Conservation (phyloP, 2,888 invertebrate species). For the Dynastes hyllus region DNA sequence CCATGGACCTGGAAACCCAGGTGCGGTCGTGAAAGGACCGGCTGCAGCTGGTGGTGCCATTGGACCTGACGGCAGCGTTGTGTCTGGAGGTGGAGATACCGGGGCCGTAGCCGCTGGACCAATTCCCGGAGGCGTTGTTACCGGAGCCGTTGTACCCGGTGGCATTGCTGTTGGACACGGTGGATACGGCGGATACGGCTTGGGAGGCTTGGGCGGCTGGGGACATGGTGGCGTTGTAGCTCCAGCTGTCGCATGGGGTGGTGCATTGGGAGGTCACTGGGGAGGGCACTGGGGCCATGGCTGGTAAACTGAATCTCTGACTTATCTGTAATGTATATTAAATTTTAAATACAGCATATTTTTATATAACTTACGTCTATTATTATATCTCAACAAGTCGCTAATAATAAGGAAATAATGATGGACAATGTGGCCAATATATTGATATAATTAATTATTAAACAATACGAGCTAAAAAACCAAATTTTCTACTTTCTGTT, state of each 20-base stretch:
- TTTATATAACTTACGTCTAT: conserved; percentile 23
- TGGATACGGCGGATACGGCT: conserved; percentile 38
- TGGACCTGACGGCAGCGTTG: conserved; percentile 70
- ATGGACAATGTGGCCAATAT: conserved; percentile 22
- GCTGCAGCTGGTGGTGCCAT: conserved; percentile 52
- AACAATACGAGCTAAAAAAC: background rate
- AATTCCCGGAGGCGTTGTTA: conserved; percentile 64
- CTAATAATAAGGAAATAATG: background rate
- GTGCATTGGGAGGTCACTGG: conserved; percentile 45
- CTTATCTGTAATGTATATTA: conserved; percentile 24
- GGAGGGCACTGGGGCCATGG: conserved; percentile 46
- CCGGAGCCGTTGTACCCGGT: conserved; percentile 65
- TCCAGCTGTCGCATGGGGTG: conserved; percentile 49
- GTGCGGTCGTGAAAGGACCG: conserved; percentile 48
- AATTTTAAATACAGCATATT: conserved; percentile 30
- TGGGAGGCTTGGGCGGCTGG: conserved; percentile 24
- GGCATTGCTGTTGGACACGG: conserved; percentile 56
- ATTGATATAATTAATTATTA: background rate
- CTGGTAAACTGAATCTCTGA: conserved; percentile 15
- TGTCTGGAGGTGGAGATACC: conserved; percentile 70
- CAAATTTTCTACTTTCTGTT: background rate
- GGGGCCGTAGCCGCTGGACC: conserved; percentile 68
- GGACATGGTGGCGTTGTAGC: conserved; percentile 40
- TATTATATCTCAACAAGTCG: background rate
- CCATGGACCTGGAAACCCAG: conserved; percentile 51